Percentiles rank a stretch among this genome's conserved stretches.
These are phyloP conservation scores for Caranx melampygus DNA, from an alignment of 2,113 vertebrate genomes.

Conservation along the genomic window DNA sequence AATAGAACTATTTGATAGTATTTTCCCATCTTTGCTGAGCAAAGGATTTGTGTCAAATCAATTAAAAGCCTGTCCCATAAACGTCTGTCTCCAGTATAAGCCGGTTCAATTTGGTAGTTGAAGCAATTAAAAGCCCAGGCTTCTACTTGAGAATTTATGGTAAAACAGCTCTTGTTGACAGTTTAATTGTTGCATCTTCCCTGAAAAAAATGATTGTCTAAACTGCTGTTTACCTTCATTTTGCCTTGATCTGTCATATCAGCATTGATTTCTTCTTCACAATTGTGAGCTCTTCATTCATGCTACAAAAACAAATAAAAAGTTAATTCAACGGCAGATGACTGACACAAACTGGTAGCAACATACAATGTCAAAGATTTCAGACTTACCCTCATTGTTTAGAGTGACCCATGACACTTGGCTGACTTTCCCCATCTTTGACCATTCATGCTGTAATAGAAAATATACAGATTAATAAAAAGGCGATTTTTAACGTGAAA, in stretches of 20 bases:
- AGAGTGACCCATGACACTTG: not conserved
- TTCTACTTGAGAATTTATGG: too few relatives aligned
- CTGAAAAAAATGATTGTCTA: not conserved
- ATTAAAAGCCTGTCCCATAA: too few relatives aligned
- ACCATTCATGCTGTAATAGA: not conserved
- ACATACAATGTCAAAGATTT: not conserved
- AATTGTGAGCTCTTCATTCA: not conserved
- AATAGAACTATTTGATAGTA: too few relatives aligned
- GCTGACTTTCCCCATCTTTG: not conserved
- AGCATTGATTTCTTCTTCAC: not conserved
- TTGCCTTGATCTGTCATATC: slow-evolving; percentile 33
- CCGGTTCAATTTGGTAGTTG: too few relatives aligned
- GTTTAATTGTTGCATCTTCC: not conserved
- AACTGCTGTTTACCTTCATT: slow-evolving; percentile 38
- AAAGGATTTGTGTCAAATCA: too few relatives aligned
- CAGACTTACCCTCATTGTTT: slow-evolving; percentile 25
- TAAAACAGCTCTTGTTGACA: not conserved
- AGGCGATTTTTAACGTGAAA: too few relatives aligned
- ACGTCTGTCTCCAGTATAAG: too few relatives aligned
- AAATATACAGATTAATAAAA: not conserved
- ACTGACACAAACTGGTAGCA: not conserved
- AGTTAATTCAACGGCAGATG: not conserved
- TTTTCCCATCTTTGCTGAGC: too few relatives aligned
- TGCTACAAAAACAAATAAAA: not conserved
- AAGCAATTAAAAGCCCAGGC: too few relatives aligned